phyloP scores from a whole-genome alignment of 2,888 invertebrate species.

The Steinernema carpocapsae region DNA sequence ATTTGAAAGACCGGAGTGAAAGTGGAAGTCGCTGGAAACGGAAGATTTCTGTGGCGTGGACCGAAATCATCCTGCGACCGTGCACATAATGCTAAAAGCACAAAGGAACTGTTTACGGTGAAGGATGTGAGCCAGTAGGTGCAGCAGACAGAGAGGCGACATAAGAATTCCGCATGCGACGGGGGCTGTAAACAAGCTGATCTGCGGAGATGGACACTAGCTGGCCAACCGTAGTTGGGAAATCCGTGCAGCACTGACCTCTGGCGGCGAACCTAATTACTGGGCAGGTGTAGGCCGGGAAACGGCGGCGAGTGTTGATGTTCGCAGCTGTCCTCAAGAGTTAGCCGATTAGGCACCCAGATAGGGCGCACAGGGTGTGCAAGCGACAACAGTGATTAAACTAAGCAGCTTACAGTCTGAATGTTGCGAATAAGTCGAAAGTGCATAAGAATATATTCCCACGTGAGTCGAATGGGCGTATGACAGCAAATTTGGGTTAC shows the following conservation, averaged over 20 bases:
- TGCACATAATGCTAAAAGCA: neutral
- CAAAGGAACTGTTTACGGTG: too few species aligned
- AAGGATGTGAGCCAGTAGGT: neutral
- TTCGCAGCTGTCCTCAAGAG: slow-evolving; percentile 2
- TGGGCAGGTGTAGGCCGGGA: too few species aligned
- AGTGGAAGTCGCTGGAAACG: too few species aligned
- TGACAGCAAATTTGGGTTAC: too few species aligned
- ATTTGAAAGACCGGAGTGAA: too few species aligned
- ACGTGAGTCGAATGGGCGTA: too few species aligned
- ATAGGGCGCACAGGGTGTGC: neutral
- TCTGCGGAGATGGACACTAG: neutral
- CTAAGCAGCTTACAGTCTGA: slow-evolving; percentile 10
- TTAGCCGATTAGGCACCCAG: too few species aligned
- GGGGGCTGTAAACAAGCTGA: slow-evolving; percentile 11
- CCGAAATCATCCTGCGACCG: neutral
- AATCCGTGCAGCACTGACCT: slow-evolving; percentile 3
- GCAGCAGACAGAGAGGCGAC: slow-evolving; percentile 13
- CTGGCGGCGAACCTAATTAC: too few species aligned
- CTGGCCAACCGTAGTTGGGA: neutral
- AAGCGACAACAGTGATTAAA: neutral
- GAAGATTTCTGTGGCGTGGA: too few species aligned
- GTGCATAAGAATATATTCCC: neutral
- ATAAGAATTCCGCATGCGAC: neutral
- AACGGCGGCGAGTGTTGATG: neutral
- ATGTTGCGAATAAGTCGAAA: neutral